phyloP scores from a whole-genome alignment of 1,140 invertebrate species.

The Camponotus vicinus region DNA sequence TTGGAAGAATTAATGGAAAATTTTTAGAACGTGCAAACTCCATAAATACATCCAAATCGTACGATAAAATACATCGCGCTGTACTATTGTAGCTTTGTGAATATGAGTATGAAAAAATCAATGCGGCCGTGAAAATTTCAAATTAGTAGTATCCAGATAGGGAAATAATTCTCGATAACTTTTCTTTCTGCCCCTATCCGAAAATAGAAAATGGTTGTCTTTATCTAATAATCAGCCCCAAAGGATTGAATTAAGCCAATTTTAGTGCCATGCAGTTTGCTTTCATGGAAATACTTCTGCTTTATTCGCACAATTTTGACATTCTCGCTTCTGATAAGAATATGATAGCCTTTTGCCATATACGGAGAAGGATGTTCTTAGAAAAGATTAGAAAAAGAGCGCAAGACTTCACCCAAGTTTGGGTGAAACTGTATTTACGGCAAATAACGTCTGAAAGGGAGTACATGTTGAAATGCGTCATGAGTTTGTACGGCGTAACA shows the following conservation, averaged over 20 bases:
- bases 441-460: constrained; percentile 81
- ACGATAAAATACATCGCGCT: constrained; percentile 64
- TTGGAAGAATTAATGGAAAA: neutral
- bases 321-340: constrained; percentile 87
- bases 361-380: constrained; percentile 93
- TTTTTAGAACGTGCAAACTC: constrained; percentile 21
- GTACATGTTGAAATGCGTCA: constrained; percentile 83
- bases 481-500: no score
- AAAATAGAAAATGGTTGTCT: constrained; percentile 70
- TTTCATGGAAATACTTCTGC: constrained; percentile 91
- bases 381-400: constrained; percentile 85
- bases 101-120: neutral
- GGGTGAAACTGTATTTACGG: constrained; percentile 82
- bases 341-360: constrained; percentile 91
- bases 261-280: constrained; percentile 93
- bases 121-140: constrained; percentile 69
- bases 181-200: constrained; percentile 67
- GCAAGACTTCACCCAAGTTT: constrained; percentile 79
- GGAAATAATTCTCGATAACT: constrained; percentile 65
- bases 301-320: constrained; percentile 89
- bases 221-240: constrained; percentile 82
- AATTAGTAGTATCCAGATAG: constrained; percentile 85
- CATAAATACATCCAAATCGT: neutral
- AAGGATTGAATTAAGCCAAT: constrained; percentile 90
- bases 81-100: neutral